Evolutionary conservation across 2,797 vertebrate genomes (phyloP).

Genomic region (Enteromius mattozi): DNA sequence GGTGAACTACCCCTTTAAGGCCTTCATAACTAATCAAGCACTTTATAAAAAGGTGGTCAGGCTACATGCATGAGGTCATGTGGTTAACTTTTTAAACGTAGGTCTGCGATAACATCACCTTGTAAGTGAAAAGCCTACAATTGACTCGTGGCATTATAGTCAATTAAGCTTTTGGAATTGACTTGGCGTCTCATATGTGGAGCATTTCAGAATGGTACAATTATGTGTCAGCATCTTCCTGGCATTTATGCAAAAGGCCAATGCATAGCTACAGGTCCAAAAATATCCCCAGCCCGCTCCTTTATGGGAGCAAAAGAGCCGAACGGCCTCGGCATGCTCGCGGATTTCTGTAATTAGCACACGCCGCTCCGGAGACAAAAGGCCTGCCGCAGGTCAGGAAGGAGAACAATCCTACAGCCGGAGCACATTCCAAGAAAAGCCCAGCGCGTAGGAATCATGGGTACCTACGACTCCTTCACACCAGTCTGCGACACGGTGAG

Average conservation of each 20-base stretch:
- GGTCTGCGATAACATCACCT: not conserved
- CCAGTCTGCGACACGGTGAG: constrained; percentile 51
- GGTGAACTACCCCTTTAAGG: not conserved
- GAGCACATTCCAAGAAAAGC: constrained; percentile 82
- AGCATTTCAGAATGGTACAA: constrained; percentile 21
- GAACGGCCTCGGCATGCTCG: constrained; percentile 65
- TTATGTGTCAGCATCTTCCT: constrained; percentile 31
- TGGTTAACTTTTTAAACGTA: not conserved
- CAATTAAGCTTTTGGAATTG: constrained; percentile 26
- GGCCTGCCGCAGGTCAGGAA: constrained; percentile 79
- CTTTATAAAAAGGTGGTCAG: not conserved
- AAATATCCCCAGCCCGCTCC: constrained; percentile 74
- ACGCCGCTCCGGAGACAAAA: constrained; percentile 76
- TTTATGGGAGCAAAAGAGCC: constrained; percentile 65
- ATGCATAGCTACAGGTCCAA: constrained; percentile 71
- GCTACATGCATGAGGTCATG: not conserved
- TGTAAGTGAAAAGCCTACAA: constrained; percentile 4
- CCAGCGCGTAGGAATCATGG: constrained; percentile 62
- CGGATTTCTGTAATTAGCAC: constrained; percentile 82
- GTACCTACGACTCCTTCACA: constrained; percentile 60
- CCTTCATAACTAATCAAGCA: not conserved
- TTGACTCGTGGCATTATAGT: constrained; percentile 12
- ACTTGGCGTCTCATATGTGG: constrained; percentile 17
- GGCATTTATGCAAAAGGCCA: constrained; percentile 49
- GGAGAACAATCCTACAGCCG: constrained; percentile 79